Evolutionary conservation across 2,797 vertebrate species (phyloP).

Genomic region (Odontamblyopus lacepedii): DNA sequence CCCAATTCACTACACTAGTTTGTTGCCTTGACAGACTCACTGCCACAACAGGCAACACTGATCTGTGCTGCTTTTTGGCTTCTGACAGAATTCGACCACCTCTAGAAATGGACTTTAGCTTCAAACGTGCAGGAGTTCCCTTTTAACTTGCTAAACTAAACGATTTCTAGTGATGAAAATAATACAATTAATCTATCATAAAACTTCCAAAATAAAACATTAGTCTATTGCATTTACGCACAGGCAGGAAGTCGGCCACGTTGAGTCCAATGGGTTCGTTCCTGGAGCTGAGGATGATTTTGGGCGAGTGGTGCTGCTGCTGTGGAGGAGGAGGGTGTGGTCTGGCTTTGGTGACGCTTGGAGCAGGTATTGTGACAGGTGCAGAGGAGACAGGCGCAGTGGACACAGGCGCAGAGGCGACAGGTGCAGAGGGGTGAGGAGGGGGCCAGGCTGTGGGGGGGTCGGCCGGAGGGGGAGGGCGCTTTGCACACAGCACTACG

Average conservation of each 20-base stretch:
- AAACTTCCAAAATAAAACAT: too few species aligned
- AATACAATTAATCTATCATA: too few species aligned
- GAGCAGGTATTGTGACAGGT: not conserved
- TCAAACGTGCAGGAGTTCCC: too few species aligned
- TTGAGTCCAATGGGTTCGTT: constrained; percentile 91
- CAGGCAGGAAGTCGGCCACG: constrained; percentile 89
- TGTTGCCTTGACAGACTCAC: too few species aligned
- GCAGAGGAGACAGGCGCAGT: not conserved
- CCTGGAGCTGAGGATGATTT: constrained; percentile 83
- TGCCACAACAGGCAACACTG: too few species aligned
- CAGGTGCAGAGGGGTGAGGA: not conserved
- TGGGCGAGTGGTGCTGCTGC: constrained; percentile 61
- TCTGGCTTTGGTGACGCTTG: not conserved
- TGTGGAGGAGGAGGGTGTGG: not conserved
- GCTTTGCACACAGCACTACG: constrained; percentile 45
- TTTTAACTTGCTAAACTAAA: not conserved
- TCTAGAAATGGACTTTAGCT: too few species aligned
- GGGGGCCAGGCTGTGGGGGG: constrained; percentile 23
- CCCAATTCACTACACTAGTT: too few species aligned
- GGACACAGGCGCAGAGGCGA: not conserved
- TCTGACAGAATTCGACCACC: too few species aligned
- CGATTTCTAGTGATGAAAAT: too few species aligned
- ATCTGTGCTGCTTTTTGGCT: too few species aligned
- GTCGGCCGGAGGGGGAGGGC: constrained; percentile 1
- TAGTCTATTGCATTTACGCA: constrained; percentile 62